Evolutionary conservation across 2,888 invertebrate species (phyloP), one percentile per base, ranked within the genome.

Genomic region (Platycheirus albimanus): DNA sequence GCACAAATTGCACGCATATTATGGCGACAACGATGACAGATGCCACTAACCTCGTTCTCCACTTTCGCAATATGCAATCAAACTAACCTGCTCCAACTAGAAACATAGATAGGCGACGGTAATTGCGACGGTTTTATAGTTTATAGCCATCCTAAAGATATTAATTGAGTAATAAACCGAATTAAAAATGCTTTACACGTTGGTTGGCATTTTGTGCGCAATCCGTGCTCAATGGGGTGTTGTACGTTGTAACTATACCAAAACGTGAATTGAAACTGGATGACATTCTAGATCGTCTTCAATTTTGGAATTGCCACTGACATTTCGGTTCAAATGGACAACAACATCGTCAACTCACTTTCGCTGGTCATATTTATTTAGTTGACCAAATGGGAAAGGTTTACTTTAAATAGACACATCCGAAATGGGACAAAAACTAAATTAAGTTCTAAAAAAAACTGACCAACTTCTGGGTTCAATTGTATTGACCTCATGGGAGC

Each of bases 31-130:
- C 33, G 24, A 49, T 36, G 64, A 47, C 43, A 47, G 52, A 69
- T 69, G 63, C 72, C 52, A 61, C 52, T 61, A 80, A 80, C 79
- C 79, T 79, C 69, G 49, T 75, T 80, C 56, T 75, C 75, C 41
- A 70, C 69, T 80, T 80, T 80, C 69, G 79, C 67, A 79, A 79
- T 74, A 11, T 4, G 8, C 45, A 24, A 43, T 8, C 3, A 38
- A 49, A 24, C 41, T 19, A 72, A 56, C 72, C 28, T 36, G 63
- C 72, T 63, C n/a, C n/a, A 7, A 33, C 24, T 24, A 4, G 24
- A 24, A 4, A 6, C 3, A 6, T 24, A n/a, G 33, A 52, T 33
- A 6, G 33, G 19, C 38, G 20, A 45, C 36, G n/a, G 4, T n/a
- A n/a, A n/a, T n/a, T n/a, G 17, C 17, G 54, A 54, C 20, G 11